phyloP scores from a whole-genome alignment of 2,113 vertebrate species.

The Neofelis nebulosa region DNA sequence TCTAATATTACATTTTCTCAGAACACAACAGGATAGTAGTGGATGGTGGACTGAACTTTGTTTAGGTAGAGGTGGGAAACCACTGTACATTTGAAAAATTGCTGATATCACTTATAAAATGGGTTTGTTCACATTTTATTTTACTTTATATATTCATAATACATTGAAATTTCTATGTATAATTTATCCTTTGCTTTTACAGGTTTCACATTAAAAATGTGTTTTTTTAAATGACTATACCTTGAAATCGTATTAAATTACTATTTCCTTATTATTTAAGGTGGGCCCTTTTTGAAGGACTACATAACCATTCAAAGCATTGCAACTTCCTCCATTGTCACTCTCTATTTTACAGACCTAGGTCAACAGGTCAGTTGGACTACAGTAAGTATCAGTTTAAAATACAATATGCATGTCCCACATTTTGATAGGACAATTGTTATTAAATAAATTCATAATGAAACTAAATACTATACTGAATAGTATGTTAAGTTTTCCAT shows the following conservation, averaged over 20 bases:
- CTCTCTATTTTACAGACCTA: constrained; percentile 87
- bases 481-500: neutral
- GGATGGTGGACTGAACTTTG: neutral
- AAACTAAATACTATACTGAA: neutral
- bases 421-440: neutral
- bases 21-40: neutral
- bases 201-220: neutral
- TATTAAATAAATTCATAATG: neutral
- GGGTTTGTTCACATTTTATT: neutral
- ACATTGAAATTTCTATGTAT: neutral
- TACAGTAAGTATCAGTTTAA: constrained; percentile 82
- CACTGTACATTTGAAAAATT: neutral
- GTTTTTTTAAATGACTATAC: neutral
- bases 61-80: neutral
- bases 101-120: neutral
- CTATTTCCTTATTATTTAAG: constrained; percentile 67
- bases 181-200: neutral
- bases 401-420: neutral
- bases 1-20: neutral
- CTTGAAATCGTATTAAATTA: neutral
- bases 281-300: constrained; percentile 85
- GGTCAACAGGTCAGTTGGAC: constrained; percentile 88
- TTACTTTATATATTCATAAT: neutral
- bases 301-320: constrained; percentile 81
- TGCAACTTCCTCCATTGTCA: constrained; percentile 84